These are phyloP conservation scores for Parauchenoglanis punctatus DNA, from an alignment of 2,797 vertebrate genomes.

Conservation along the genomic window DNA sequence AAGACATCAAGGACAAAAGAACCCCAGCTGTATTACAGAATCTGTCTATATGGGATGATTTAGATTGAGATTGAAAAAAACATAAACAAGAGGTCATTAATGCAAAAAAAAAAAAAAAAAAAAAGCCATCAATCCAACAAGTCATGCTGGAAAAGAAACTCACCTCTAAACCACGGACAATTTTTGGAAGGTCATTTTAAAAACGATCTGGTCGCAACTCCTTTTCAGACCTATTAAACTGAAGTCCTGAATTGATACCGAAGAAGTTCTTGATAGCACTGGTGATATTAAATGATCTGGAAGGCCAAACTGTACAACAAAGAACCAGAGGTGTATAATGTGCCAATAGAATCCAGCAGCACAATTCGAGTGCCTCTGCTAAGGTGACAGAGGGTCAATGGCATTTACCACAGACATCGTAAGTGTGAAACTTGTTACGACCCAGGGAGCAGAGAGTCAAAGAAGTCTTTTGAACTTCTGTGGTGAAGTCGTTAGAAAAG, in stretches of 20 bases:
- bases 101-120: too few species aligned
- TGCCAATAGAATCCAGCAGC: background rate
- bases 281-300: background rate
- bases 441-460: background rate
- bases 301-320: slow-evolving; percentile 1
- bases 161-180: background rate
- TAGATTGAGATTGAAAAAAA: background rate
- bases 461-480: background rate
- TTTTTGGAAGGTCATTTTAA: background rate
- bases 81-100: background rate
- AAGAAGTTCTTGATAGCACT: background rate
- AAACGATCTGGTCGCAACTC: background rate
- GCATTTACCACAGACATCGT: background rate
- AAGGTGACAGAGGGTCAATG: slow-evolving; percentile 14
- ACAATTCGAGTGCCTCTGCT: background rate
- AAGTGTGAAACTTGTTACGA: background rate
- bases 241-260: background rate
- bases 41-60: background rate
- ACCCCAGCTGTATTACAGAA: background rate
- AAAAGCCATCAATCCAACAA: background rate
- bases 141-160: background rate
- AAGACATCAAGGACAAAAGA: background rate
- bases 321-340: background rate
- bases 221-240: background rate
- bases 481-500: background rate